Base-by-base conservation (phyloP, 1,140 invertebrate species). In the Leptinotarsa defecta region DNA sequence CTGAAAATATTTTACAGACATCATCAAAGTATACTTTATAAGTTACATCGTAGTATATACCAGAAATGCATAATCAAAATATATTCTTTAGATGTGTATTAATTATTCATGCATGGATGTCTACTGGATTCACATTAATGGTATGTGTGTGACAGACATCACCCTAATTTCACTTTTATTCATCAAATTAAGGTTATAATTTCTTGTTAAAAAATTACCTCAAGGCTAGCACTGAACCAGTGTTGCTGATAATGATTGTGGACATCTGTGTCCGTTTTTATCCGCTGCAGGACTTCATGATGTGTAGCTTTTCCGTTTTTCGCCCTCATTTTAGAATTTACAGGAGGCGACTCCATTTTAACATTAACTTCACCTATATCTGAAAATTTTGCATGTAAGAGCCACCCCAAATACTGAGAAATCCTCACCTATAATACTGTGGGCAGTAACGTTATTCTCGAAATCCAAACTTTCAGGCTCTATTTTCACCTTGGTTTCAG, bases 191-290 rank as follows among this genome's bases (percentile, higher is more conserved):
- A 43, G 2, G 2, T 43, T 43, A 43, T 43, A 11, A 11, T 43
- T 43, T 43, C 8, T 43, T 43, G 8, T 43, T 43, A 43, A 43
- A 2, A 11, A 43, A 57, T 57, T 57, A 84, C 83, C 80, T 85
- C 84, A 64, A 85, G 75, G 74, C 83, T 81, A 19, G 82, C 78
- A 80, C 83, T 84, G 73, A 85, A 85, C 84, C 84, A 85, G 74
- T 84, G 79, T 68, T 83, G 80, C 74, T 85, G 84, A 75, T 85
- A 84, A 75, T 84, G 81, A 76, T 85, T 85, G 75, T 79, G 81
- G 49, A 82, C 77, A 73, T 83, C 81, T 13, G 24, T 76, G 74
- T 81, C 78, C 67, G 64, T 71, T 74, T 83, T 81, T 84, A 85
- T 84, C 83, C 84, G 77, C 73, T 85, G 84, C 20, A 85, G 76